These are phyloP conservation scores for Podarcis lilfordi DNA, from an alignment of 2,797 vertebrate species.

Conservation along the genomic window DNA sequence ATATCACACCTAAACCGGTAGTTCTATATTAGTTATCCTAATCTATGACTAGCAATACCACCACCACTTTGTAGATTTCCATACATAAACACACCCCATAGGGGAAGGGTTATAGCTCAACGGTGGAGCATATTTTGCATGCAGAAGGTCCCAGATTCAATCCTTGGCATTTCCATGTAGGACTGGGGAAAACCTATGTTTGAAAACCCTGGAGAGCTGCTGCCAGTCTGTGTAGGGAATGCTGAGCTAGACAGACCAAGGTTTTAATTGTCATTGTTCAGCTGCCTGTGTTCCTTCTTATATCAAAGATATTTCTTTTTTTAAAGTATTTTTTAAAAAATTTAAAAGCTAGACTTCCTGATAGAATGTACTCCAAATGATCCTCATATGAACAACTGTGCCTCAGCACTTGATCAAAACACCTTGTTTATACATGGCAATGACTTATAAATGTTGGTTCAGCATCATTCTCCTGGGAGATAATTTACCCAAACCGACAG, in stretches of 20 bases:
- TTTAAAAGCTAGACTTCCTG: conserved; percentile 33
- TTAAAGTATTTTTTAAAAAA: neutral
- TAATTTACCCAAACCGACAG: conserved; percentile 55
- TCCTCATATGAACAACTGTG: conserved; percentile 42
- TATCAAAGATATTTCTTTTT: neutral
- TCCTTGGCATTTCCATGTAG: too few species aligned
- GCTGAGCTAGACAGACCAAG: too few species aligned
- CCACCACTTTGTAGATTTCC: neutral
- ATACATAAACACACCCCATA: neutral
- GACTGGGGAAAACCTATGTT: too few species aligned
- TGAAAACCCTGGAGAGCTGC: too few species aligned
- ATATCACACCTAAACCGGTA: neutral
- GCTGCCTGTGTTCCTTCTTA: neutral
- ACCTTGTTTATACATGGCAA: neutral
- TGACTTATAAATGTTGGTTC: conserved; percentile 46
- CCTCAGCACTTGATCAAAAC: neutral
- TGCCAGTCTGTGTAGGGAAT: too few species aligned
- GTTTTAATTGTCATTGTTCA: too few species aligned
- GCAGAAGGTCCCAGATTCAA: too few species aligned
- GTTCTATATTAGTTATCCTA: neutral
- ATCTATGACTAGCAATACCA: neutral
- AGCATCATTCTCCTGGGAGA: conserved; percentile 42
- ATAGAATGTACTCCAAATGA: conserved; percentile 64
- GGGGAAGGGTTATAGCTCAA: too few species aligned
- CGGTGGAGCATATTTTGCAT: too few species aligned